Conservation (phyloP, 2,797 vertebrate genomes). For the Typhlichthys eigenmanni region DNA sequence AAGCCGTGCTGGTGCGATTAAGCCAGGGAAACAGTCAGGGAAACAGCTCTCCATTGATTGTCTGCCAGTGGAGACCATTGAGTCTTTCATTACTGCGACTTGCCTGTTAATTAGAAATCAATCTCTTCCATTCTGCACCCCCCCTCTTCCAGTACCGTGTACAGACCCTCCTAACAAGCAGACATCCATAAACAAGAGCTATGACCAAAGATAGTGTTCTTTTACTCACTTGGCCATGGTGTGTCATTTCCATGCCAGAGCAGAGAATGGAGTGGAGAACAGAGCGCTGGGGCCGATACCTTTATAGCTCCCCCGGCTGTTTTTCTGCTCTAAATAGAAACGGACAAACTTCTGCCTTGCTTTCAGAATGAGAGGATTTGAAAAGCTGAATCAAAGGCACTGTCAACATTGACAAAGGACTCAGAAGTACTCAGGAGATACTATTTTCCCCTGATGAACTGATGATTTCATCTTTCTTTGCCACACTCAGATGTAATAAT, state of each 20-base stretch:
- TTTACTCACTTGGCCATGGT: conserved; percentile 56
- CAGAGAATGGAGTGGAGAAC: conserved; percentile 42
- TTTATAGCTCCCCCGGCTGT: conserved; percentile 50
- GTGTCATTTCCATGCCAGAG: conserved; percentile 52
- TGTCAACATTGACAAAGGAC: conserved; percentile 14
- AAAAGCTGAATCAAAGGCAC: conserved; percentile 13
- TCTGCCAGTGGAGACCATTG: conserved; percentile 59
- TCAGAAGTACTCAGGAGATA: neutral
- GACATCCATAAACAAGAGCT: conserved; percentile 50
- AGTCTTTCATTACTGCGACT: conserved; percentile 69
- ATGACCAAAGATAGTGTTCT: conserved; percentile 52
- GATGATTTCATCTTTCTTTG: neutral
- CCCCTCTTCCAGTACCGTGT: conserved; percentile 15
- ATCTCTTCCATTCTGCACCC: conserved; percentile 41
- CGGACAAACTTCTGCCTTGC: conserved; percentile 31
- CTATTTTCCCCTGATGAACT: neutral
- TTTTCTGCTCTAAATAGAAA: conserved; percentile 44
- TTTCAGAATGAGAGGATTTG: conserved; percentile 19
- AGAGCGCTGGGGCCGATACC: conserved; percentile 41
- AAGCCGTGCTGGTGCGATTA: conserved; percentile 63
- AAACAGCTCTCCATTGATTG: conserved; percentile 68
- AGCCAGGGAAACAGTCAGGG: conserved; percentile 53
- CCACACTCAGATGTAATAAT: neutral
- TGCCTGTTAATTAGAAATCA: conserved; percentile 75
- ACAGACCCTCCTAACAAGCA: conserved; percentile 39